Evolutionary conservation across 1,140 invertebrate species (phyloP).

Genomic region (Macrocentrus cingulum): DNA sequence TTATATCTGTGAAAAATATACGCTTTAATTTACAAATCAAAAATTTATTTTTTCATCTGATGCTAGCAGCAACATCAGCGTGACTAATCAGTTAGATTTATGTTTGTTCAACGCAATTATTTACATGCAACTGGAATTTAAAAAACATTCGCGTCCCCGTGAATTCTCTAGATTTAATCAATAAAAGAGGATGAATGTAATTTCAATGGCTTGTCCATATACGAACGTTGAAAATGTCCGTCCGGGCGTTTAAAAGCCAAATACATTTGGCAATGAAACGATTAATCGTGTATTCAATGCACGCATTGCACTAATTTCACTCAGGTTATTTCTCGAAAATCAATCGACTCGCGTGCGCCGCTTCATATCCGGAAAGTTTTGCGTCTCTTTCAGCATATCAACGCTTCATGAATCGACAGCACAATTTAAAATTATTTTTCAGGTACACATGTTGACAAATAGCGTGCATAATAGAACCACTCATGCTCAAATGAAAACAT

Average conservation of each 20-base stretch:
- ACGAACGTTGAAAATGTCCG: slow-evolving; percentile 6
- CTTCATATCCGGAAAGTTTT: slow-evolving; percentile 3
- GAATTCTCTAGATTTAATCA: slow-evolving; percentile 1
- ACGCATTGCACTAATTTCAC: slow-evolving; percentile 23
- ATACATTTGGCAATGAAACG: slow-evolving; percentile 17
- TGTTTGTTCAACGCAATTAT: neutral
- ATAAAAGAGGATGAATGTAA: slow-evolving; percentile 22
- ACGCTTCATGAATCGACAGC: slow-evolving; percentile 13
- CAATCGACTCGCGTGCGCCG: slow-evolving; percentile 19
- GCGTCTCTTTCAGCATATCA: neutral
- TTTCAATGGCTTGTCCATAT: slow-evolving; percentile 17
- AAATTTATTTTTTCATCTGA: too few relatives aligned
- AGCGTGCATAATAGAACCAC: slow-evolving; percentile 25
- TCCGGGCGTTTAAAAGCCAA: slow-evolving; percentile 23
- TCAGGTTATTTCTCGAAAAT: slow-evolving; percentile 14
- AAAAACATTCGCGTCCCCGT: too few relatives aligned
- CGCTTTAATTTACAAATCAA: too few relatives aligned
- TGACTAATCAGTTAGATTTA: slow-evolving; percentile 12
- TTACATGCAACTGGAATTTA: neutral
- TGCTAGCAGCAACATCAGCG: neutral
- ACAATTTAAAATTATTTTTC: slow-evolving; percentile 26
- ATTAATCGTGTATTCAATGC: slow-evolving; percentile 24
- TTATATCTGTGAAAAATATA: too few relatives aligned
- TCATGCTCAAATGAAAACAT: slow-evolving; percentile 19
- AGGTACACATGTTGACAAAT: slow-evolving; percentile 27